Evolutionary conservation across 2,888 invertebrate species (phyloP).

Genomic region (Eupithecia tripunctaria): DNA sequence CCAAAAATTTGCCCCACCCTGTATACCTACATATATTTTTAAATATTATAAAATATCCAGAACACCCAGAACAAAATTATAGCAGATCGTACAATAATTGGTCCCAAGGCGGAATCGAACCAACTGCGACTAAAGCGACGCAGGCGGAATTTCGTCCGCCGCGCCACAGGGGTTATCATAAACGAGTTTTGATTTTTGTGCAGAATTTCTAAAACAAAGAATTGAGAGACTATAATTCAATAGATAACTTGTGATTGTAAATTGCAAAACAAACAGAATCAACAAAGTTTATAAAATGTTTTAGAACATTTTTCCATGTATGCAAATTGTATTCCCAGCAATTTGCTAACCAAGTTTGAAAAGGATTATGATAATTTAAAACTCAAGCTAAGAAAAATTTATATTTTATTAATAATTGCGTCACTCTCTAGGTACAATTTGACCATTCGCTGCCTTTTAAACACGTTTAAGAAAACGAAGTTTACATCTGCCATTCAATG

Average conservation of each 20-base stretch:
- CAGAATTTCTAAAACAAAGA: neutral
- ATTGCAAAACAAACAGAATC: neutral
- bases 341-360: conserved; percentile 2
- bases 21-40: no score
- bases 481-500: no score
- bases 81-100: no score
- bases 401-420: no score
- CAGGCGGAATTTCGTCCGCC: neutral
- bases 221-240: neutral
- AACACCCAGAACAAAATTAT: no score
- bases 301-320: neutral
- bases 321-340: neutral
- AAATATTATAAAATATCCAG: no score
- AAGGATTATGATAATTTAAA: neutral
- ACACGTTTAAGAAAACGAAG: no score
- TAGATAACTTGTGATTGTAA: neutral
- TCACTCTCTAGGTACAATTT: no score
- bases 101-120: no score
- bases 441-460: no score
- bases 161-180: neutral
- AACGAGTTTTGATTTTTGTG: neutral
- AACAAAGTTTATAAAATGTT: neutral
- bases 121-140: neutral
- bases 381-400: neutral
- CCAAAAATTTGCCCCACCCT: no score